Conservation (phyloP, 1,140 invertebrate genomes). For the Paraescarpia echinospica region DNA sequence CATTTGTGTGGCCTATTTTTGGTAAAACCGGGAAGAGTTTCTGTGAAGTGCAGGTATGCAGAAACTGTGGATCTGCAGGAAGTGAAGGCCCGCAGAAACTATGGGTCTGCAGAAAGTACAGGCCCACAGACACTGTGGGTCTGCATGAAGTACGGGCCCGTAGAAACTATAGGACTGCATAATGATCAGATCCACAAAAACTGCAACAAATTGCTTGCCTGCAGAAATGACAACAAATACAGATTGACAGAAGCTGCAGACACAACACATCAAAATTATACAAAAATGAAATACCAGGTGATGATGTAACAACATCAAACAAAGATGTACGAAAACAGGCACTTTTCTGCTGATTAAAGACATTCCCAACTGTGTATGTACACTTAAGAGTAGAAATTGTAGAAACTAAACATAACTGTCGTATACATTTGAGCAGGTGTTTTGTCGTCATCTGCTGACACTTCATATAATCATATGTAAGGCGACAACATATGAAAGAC, state of each 20-base stretch:
- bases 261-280: background rate
- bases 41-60: background rate
- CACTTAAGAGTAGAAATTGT: background rate
- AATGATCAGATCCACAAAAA: background rate
- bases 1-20: background rate
- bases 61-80: background rate
- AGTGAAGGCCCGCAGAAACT: background rate
- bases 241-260: background rate
- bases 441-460: background rate
- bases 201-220: background rate
- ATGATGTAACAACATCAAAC: background rate
- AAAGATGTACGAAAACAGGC: background rate
- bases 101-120: background rate
- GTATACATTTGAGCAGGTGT: slow-evolving; percentile 5
- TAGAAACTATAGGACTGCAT: background rate
- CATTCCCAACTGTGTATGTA: background rate
- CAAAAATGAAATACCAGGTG: background rate
- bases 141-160: background rate
- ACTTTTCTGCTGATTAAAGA: background rate
- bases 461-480: background rate
- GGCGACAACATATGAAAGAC: background rate
- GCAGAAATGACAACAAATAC: background rate
- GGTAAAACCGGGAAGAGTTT: background rate
- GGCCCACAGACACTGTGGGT: background rate
- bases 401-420: background rate